A percentile compares a stretch with the other conserved stretches of the same genome.
Evolutionary conservation across 2,113 vertebrate species (phyloP).

Genomic region (Sebastes fasciatus): DNA sequence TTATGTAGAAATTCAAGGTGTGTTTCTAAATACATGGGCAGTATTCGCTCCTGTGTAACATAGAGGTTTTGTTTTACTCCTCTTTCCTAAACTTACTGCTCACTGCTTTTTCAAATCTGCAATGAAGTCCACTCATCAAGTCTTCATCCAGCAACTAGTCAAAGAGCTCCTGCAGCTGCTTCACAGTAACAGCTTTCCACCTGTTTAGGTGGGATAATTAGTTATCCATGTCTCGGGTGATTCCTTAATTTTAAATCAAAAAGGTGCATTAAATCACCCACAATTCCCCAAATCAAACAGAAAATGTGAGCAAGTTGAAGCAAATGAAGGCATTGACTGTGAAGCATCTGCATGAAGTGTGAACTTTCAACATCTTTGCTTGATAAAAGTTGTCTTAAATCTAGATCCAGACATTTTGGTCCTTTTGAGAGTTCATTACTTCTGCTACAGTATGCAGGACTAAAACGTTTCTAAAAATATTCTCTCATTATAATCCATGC

Average conservation of each 20-base stretch:
- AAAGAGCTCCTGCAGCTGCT: constrained; percentile 3
- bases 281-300: background rate
- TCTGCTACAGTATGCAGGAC: background rate
- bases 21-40: background rate
- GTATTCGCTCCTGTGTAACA: background rate
- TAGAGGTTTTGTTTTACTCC: background rate
- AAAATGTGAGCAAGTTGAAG: fast-evolving
- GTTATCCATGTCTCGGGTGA: background rate
- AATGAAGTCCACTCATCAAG: background rate
- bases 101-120: background rate
- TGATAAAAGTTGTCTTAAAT: background rate
- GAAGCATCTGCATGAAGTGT: background rate
- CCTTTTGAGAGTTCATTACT: background rate
- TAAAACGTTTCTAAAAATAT: background rate
- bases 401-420: background rate
- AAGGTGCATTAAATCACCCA: background rate
- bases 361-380: background rate
- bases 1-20: background rate
- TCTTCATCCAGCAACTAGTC: background rate
- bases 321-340: background rate
- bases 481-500: background rate
- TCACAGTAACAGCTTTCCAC: background rate
- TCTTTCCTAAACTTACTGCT: background rate
- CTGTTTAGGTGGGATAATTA: background rate
- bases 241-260: background rate